These are phyloP conservation scores for Musca domestica DNA, from an alignment of 1,140 invertebrate genomes.

Conservation along the genomic window DNA sequence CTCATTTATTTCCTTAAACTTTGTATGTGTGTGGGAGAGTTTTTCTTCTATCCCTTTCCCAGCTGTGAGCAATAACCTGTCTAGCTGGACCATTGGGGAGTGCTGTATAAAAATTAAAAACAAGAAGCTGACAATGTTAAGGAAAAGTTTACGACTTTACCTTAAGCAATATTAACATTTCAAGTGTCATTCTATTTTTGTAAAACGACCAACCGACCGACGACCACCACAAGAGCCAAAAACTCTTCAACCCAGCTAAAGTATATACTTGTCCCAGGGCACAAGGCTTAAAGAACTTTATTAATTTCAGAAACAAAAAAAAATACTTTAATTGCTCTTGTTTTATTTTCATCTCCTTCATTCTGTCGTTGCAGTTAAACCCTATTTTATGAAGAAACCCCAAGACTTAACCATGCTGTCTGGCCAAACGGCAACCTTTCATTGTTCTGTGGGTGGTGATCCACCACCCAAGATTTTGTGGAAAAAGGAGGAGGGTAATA, in stretches of 20 bases:
- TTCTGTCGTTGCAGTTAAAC: conserved; percentile 71
- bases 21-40: no score
- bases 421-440: conserved; percentile 79
- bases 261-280: neutral
- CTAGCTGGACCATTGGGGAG: no score
- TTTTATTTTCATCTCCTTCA: conserved; percentile 5
- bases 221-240: no score
- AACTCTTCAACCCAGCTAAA: neutral
- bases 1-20: no score
- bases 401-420: conserved; percentile 78
- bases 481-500: conserved; percentile 82
- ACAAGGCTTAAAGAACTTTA: neutral
- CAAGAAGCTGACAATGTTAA: no score
- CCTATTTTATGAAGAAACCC: conserved; percentile 81
- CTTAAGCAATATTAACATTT: conserved; percentile 8
- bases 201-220: no score
- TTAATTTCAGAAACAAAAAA: conserved; percentile 9
- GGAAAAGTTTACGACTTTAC: conserved; percentile 3
- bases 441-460: conserved; percentile 86
- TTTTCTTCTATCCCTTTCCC: no score
- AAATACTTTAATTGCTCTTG: conserved; percentile 25
- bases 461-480: conserved; percentile 86
- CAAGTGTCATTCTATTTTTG: neutral
- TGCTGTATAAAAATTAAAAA: no score
- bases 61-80: no score